Conservation (phyloP, 2,888 invertebrate genomes). For the Chaetoderma sp. region DNA sequence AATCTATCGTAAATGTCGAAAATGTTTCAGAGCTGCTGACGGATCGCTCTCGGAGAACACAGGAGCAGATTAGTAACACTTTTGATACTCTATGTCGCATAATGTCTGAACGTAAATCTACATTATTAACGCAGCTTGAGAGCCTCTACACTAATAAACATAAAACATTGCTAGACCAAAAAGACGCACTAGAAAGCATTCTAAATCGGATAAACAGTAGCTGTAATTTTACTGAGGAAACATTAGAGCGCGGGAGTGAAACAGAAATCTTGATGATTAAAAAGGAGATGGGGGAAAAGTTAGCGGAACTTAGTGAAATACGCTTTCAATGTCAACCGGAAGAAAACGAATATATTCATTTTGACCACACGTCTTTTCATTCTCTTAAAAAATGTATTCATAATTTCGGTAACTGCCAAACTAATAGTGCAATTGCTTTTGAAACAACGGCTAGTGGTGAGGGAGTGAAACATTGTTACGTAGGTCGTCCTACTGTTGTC, state of each 20-base stretch:
- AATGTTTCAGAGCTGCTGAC: constrained; percentile 54
- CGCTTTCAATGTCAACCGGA: constrained; percentile 61
- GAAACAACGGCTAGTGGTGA: constrained; percentile 69
- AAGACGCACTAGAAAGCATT: constrained; percentile 65
- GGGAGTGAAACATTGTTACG: constrained; percentile 65
- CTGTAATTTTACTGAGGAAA: constrained; percentile 71
- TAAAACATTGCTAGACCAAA: constrained; percentile 63
- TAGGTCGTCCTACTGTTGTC: constrained; percentile 62
- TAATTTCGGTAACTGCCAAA: constrained; percentile 64
- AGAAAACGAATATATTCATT: constrained; percentile 65
- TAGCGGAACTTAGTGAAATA: constrained; percentile 63
- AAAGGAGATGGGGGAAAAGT: constrained; percentile 71
- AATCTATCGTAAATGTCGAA: constrained; percentile 59
- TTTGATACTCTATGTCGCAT: constrained; percentile 64
- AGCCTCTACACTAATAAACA: constrained; percentile 62
- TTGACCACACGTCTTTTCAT: constrained; percentile 61
- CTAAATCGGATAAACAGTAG: constrained; percentile 69
- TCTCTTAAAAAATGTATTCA: constrained; percentile 56
- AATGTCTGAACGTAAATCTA: constrained; percentile 62
- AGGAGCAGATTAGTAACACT: constrained; percentile 58
- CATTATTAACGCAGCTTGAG: constrained; percentile 63
- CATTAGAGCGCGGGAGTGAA: constrained; percentile 70
- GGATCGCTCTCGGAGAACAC: constrained; percentile 47
- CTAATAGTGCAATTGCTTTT: constrained; percentile 68
- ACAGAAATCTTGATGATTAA: constrained; percentile 71